A percentile compares a stretch with the other conserved stretches of the same genome.
phyloP scores from a whole-genome alignment of 2,113 vertebrate species.

The Prunella fulvescens region DNA sequence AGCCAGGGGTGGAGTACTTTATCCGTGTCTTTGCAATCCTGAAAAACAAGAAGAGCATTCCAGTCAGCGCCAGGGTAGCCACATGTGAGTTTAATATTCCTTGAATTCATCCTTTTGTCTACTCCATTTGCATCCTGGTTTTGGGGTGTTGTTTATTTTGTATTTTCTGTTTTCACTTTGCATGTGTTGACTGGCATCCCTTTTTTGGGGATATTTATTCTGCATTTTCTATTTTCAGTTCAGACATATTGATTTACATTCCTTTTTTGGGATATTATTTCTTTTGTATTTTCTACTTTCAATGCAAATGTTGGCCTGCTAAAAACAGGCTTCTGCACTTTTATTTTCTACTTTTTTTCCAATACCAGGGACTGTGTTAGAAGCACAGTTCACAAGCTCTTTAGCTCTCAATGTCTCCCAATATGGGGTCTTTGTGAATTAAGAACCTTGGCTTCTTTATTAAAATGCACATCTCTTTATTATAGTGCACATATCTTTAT shows the following conservation, averaged over 20 bases:
- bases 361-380: not conserved
- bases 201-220: not conserved
- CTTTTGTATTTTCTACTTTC: not conserved
- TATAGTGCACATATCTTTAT: not conserved
- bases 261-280: not conserved
- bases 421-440: not conserved
- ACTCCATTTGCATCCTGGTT: not conserved
- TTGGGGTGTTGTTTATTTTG: not conserved
- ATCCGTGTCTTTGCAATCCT: conserved; percentile 93
- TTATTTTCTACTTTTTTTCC: not conserved
- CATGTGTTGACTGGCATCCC: not conserved
- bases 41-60: conserved; percentile 91
- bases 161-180: not conserved
- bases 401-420: not conserved
- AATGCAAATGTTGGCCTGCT: not conserved
- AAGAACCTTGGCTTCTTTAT: not conserved
- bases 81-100: conserved; percentile 77
- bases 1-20: conserved; percentile 94
- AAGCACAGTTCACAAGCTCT: not conserved
- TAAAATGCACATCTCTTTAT: not conserved
- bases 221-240: not conserved
- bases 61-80: conserved; percentile 91
- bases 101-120: not conserved
- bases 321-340: not conserved
- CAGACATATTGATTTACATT: not conserved